Percentiles rank a stretch among this genome's conserved stretches.
Evolutionary conservation across 2,113 vertebrate species (phyloP).

Genomic region (Spilogale gracilis): DNA sequence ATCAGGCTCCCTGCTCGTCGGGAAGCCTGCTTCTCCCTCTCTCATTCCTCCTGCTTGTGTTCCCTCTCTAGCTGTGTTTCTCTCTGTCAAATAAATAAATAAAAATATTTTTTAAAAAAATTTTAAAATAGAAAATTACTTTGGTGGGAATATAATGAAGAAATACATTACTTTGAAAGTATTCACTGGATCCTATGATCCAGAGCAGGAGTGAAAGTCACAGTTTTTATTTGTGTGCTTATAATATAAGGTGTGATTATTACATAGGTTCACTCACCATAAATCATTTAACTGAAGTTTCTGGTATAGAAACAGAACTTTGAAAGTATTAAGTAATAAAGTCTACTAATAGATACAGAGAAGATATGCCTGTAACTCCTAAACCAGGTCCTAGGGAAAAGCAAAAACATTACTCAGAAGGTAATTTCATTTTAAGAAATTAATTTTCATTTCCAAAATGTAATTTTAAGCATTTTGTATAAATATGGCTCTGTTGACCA

Average conservation of each 20-base stretch:
- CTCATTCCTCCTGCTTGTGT: too few relatives aligned
- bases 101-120: too few relatives aligned
- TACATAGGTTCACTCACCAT: not conserved
- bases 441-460: conserved; percentile 1
- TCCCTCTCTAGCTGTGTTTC: too few relatives aligned
- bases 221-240: not conserved
- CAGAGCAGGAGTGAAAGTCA: not conserved
- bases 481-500: not conserved
- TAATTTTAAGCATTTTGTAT: not conserved
- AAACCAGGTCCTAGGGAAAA: not conserved
- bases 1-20: too few relatives aligned
- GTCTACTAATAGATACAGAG: not conserved
- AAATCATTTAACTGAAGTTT: not conserved
- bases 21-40: too few relatives aligned
- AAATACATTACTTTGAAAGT: not conserved
- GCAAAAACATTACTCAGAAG: not conserved
- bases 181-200: not conserved
- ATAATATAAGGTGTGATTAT: not conserved
- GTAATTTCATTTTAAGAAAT: conserved; percentile 36
- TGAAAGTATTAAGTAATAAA: not conserved
- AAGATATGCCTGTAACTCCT: not conserved
- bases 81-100: too few relatives aligned
- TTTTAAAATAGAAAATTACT: too few relatives aligned
- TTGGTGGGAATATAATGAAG: not conserved
- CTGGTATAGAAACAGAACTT: not conserved